Conservation (phyloP, 2,113 vertebrate species). For the Taxidea taxus region DNA sequence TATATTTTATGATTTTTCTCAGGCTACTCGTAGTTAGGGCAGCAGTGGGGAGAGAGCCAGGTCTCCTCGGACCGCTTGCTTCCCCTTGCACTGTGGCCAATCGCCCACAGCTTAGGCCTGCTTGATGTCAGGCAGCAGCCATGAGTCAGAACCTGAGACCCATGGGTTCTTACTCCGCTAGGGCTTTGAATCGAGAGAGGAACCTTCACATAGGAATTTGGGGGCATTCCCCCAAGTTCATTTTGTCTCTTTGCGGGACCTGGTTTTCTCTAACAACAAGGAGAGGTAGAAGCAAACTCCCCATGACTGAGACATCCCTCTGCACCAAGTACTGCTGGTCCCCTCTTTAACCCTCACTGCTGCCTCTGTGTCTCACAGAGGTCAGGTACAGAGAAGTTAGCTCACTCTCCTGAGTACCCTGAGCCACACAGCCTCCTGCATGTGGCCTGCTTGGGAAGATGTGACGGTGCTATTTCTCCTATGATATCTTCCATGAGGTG, state of each 20-base stretch:
- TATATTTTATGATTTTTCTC: background rate
- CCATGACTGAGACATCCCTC: background rate
- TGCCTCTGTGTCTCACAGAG: background rate
- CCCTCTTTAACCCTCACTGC: background rate
- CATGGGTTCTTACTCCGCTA: background rate
- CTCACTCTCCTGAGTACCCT: background rate
- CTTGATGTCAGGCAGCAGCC: background rate
- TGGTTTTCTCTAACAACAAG: background rate
- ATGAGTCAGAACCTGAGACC: background rate
- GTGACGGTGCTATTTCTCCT: rapidly evolving
- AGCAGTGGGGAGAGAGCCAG: slow-evolving; percentile 45
- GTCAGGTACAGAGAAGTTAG: background rate
- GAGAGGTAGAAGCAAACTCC: background rate
- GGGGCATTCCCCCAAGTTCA: background rate
- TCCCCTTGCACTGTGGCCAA: background rate
- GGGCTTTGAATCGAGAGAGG: background rate
- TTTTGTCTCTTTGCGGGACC: background rate
- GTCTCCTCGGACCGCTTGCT: background rate
- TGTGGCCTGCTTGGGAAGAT: background rate
- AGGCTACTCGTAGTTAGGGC: slow-evolving; percentile 44
- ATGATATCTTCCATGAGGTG: background rate
- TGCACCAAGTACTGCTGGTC: background rate
- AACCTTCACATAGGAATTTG: background rate
- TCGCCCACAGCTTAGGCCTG: background rate
- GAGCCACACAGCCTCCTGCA: background rate